Base-by-base conservation (phyloP, 2,797 vertebrate species). In the Micropoecilia bifurca region DNA sequence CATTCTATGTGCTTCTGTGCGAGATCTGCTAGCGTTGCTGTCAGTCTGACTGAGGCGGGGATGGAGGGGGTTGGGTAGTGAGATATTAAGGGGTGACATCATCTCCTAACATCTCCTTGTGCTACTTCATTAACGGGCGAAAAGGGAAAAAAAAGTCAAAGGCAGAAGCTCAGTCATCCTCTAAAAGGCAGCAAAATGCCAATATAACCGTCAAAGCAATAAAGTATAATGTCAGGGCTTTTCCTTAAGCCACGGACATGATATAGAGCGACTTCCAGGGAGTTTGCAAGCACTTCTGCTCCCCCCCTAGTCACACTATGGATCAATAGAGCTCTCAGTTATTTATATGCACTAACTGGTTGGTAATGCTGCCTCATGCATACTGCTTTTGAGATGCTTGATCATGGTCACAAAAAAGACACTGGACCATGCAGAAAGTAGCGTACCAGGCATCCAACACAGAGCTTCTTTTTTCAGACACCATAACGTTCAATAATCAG, bases 171-270 rank as follows among this genome's bases (percentile, higher is more conserved):
- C 88, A 83, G 89, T 90, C 91, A 92, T 90, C 85, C 87, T 91
- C 87, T 93, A 92, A 93, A 93, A 93, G 89, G 92, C 89, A 93
- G 90, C 76, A 86, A 93, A 91, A 94, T 90, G 91, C 88, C 93
- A 94, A 95, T 92, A 93, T 88, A 89, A 94, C 88, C 69, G 78
- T 94, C 88, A 89, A 83, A 91, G 90, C 88, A 90, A 88, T 93
- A 90, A 94, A 94, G 84, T 89, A 92, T 92, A 91, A 92, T 90
- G 90, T 93, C 92, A 94, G 90, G 90, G 90, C 89, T 92, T 93
- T 90, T 86, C 91, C 87, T 92, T 85, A 91, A 91, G 90, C 90
- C 84, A 81, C 79, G 85, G 84, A 86, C 91, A 90, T 79, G 81
- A 92, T 90, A 88, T 85, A 89, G 87, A 89, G 87, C 43, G 89